phyloP scores from a whole-genome alignment of 2,888 invertebrate genomes.

The Fissipunctia ypsillon region DNA sequence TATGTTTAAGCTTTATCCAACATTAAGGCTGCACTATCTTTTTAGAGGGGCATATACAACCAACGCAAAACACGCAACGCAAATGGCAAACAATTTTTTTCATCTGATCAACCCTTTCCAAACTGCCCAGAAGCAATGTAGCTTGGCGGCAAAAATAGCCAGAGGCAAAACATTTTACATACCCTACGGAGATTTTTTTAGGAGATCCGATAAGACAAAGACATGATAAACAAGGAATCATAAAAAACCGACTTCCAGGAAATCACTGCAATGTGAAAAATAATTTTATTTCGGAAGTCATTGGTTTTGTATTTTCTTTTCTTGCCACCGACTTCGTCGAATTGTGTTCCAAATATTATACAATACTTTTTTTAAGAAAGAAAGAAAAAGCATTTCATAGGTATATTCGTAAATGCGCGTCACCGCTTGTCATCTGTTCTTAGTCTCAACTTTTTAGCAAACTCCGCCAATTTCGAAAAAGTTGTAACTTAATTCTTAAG shows the following conservation, averaged over 20 bases:
- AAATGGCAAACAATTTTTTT: not conserved
- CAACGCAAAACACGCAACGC: too few relatives aligned
- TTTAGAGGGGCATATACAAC: not conserved
- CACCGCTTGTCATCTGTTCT: constrained; percentile 45
- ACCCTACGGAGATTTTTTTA: not conserved
- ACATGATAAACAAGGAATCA: not conserved
- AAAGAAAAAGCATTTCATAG: constrained; percentile 1
- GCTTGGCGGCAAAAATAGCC: not conserved
- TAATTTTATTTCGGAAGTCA: too few relatives aligned
- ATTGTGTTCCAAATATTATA: too few relatives aligned
- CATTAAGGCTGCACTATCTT: not conserved
- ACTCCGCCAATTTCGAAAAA: constrained; percentile 49
- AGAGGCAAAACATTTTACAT: not conserved
- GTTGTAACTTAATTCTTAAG: constrained; percentile 41
- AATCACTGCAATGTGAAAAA: too few relatives aligned
- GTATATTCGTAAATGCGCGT: constrained; percentile 24
- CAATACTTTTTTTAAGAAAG: too few relatives aligned
- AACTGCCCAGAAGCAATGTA: not conserved
- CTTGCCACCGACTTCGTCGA: too few relatives aligned
- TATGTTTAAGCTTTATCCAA: not conserved
- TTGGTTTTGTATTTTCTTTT: too few relatives aligned
- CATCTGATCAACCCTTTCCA: not conserved
- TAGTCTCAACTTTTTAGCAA: constrained; percentile 32
- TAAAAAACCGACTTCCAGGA: not conserved
- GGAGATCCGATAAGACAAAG: not conserved